Evolutionary conservation across 2,888 invertebrate genomes (phyloP), one percentile per base, ranked within the genome.

Genomic region (Luffia ferchaultella): DNA sequence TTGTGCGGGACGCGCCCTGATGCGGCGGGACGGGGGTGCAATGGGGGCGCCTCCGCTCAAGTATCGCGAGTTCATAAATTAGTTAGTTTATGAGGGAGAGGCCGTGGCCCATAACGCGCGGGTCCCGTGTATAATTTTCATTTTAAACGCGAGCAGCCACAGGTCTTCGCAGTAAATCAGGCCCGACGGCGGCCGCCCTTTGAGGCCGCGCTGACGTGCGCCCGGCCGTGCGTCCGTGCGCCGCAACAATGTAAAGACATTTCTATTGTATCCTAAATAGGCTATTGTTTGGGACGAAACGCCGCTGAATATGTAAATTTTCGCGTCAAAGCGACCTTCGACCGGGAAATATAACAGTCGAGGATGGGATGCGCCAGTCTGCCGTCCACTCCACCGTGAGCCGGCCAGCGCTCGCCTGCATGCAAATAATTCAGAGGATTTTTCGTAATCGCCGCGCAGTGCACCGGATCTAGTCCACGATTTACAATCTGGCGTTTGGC

Each of bases 241-340:
- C 64, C 68, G 71, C 68, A 72, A 77, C 76, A 77, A 75, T 74
- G 74, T 76, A 76, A 78, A 76, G 76, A 78, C 74, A 78, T 76
- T 77, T 71, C 73, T 72, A 78, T 77, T 77, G 76, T 77, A 70
- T 70, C 70, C 68, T 77, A 76, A 30, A 77, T 76, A 75, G 74
- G 69, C 71, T 72, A 78, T 77, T 77, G 78, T 77, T 79, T 80
- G 76, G 76, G 75, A 76, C 75, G 76, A 74, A 77, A 77, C 67
- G 74, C 74, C 73, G 74, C 66, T 77, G 76, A 78, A 76, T 78
- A 79, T 80, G 78, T 73, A 79, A 78, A 79, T 78, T 73, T 49
- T 70, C 70, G 72, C 70, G 73, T 70, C 65, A 68, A 64, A 67
- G 61, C 71, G 70, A 73, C 76, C 72, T 68, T 68, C 67, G 63